Base-by-base conservation (phyloP, 2,797 vertebrate genomes). In the Diceros bicornis region DNA sequence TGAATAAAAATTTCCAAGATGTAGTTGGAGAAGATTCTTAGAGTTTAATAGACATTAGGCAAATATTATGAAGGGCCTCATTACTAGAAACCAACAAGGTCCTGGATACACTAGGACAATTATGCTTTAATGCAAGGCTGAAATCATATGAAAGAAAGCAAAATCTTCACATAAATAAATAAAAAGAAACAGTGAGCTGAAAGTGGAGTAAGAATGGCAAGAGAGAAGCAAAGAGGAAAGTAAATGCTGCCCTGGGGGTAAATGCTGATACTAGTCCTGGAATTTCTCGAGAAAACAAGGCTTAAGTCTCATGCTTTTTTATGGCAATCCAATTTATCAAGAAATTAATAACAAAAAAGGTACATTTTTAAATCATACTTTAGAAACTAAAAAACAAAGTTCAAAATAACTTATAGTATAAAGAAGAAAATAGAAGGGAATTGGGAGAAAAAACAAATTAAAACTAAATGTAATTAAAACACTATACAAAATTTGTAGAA, bases 281-380 rank as follows among this genome's bases (percentile, higher is more conserved):
- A 0, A 21, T 75, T 41, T 41, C 41, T 41, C 41, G 57, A 91
- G 79, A 20, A 68, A 66, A 37, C 13, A 8, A 14, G 16, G 27
- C 32, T 29, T 32, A 25, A 61, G 52, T 25, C n/a, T 62, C 10
- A 64, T 20, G 18, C 0, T 27, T 50, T 84, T 86, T 84, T 41
- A 55, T 55, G 57, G 9, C 32, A 79, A 37, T 85, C 57, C 32
- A 68, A 75, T 66, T 83, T 86, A 91, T 41, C 52, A 72, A 78
- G 41, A 98, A 79, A 86, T 74, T 89, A 41, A 64, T 64, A 64
- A 79, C 17, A 85, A 92, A 52, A 85, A 85, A 23, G 11, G n/a
- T n/a, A 74, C 5, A 47, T 17, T 62, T 90, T 72, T 21, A 41
- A 94, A 77, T 57, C 41, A 64, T 50, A 11, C 13, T 69, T 62